Evolutionary conservation across 2,888 invertebrate species (phyloP).

Genomic region (Stenolophus ochropezus): DNA sequence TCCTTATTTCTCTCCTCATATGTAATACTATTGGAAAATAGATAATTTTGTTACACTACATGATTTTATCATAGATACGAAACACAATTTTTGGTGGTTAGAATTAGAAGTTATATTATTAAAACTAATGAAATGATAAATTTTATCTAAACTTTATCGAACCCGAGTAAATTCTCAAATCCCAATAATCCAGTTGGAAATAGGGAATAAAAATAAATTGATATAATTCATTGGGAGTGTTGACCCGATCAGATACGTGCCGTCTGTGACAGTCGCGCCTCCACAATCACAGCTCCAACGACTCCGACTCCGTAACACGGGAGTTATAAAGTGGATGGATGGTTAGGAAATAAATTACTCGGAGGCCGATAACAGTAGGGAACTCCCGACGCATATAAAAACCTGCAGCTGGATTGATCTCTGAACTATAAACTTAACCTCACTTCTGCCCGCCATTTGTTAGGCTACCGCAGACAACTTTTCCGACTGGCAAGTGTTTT

Average conservation of each 20-base stretch:
- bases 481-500: constrained; percentile 15
- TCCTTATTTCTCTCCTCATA: too few species aligned
- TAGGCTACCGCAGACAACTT: constrained; percentile 32
- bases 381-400: constrained; percentile 42
- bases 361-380: constrained; percentile 47
- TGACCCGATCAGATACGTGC: constrained; percentile 40
- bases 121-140: too few species aligned
- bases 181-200: constrained; percentile 12
- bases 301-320: not conserved
- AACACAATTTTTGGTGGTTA: too few species aligned
- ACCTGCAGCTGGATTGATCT: constrained; percentile 50
- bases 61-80: too few species aligned
- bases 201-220: constrained; percentile 40
- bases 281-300: not conserved
- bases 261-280: constrained; percentile 22
- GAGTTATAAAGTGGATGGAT: constrained; percentile 55
- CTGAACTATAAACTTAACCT: constrained; percentile 55
- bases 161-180: not conserved
- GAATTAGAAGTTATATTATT: too few species aligned
- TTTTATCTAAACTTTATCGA: too few species aligned
- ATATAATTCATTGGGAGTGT: constrained; percentile 11
- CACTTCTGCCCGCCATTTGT: constrained; percentile 34
- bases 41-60: too few species aligned
- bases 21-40: too few species aligned
- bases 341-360: constrained; percentile 53